These are phyloP conservation scores for Drosophila mimica DNA, from an alignment of 2,888 invertebrate species.

Conservation along the genomic window DNA sequence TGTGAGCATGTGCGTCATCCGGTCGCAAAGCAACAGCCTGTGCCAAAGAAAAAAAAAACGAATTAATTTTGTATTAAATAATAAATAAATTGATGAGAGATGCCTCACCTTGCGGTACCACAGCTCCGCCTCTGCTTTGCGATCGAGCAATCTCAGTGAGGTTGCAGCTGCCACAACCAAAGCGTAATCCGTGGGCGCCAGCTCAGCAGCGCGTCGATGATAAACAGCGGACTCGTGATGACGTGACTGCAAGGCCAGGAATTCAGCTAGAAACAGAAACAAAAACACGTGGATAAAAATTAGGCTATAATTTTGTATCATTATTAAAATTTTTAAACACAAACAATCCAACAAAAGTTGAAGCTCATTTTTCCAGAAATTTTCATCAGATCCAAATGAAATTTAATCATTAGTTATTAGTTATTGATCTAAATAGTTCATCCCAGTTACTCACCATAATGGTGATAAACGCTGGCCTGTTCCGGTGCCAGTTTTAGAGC, in stretches of 20 bases:
- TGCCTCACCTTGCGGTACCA: constrained; percentile 92
- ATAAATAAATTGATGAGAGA: no score
- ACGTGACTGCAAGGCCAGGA: constrained; percentile 92
- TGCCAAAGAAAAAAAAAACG: rapidly evolving
- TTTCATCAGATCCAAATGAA: background rate
- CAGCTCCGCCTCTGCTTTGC: constrained; percentile 92
- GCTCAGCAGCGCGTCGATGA: constrained; percentile 91
- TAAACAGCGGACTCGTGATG: constrained; percentile 93
- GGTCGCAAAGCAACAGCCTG: constrained; percentile 86
- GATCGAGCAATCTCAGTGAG: constrained; percentile 92
- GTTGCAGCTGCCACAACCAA: constrained; percentile 95
- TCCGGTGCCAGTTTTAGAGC: constrained; percentile 93
- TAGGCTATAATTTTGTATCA: background rate
- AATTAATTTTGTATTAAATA: background rate
- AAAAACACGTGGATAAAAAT: background rate
- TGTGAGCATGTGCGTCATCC: constrained; percentile 95
- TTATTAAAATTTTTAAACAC: no score
- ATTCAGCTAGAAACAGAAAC: constrained; percentile 90
- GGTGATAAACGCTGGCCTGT: constrained; percentile 94
- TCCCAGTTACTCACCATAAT: constrained; percentile 90
- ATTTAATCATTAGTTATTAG: no score
- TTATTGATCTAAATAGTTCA: background rate
- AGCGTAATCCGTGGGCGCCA: constrained; percentile 92
- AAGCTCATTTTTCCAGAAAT: background rate
- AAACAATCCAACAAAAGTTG: background rate